Conservation (phyloP, 2,113 vertebrate genomes). For the Sula dactylatra region DNA sequence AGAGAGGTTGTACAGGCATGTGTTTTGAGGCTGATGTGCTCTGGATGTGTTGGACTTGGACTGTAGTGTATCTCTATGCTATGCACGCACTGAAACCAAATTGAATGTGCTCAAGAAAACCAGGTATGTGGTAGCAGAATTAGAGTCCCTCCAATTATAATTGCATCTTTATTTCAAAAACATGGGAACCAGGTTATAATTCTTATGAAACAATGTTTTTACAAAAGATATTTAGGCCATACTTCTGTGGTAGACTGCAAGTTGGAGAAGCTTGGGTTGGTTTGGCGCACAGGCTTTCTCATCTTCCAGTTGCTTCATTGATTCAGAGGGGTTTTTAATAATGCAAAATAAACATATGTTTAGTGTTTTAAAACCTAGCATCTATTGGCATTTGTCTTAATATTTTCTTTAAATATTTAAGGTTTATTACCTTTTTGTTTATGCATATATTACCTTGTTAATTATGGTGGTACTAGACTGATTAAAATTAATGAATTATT, state of each 20-base stretch:
- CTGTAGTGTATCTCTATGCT: neutral
- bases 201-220: neutral
- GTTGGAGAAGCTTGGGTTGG: neutral
- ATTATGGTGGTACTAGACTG: neutral
- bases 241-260: neutral
- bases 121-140: neutral
- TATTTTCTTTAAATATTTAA: neutral
- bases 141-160: neutral
- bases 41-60: neutral
- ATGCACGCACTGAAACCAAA: neutral
- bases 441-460: neutral
- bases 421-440: neutral
- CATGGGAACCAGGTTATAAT: neutral
- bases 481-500: neutral
- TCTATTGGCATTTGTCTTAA: neutral
- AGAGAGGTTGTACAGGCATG: accelerated
- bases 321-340: neutral
- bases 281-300: neutral
- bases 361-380: neutral
- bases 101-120: neutral
- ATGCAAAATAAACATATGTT: neutral
- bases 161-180: neutral
- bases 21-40: neutral
- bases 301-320: neutral
- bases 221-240: neutral